Conservation (phyloP, 2,797 vertebrate species). For the Carapus acus region DNA sequence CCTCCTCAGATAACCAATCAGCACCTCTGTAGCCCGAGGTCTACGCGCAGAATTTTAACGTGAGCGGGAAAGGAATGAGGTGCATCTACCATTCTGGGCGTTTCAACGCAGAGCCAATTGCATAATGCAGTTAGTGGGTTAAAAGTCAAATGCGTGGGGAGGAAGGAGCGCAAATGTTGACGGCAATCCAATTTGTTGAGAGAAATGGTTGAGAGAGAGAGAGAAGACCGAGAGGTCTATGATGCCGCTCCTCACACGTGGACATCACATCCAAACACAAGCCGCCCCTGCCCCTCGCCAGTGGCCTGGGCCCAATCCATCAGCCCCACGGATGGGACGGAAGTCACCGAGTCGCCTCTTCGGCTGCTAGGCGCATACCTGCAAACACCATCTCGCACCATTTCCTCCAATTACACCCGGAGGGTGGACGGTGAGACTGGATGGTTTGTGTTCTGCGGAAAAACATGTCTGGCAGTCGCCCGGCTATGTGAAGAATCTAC, state of each 20-base stretch:
- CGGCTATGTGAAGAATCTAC: constrained; percentile 62
- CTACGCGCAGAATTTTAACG: constrained; percentile 20
- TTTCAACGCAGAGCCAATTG: too few relatives aligned
- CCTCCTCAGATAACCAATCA: constrained; percentile 32
- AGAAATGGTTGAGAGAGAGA: not conserved
- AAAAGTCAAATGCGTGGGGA: too few relatives aligned
- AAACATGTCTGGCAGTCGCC: constrained; percentile 28
- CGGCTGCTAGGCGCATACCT: constrained; percentile 27
- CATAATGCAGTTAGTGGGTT: too few relatives aligned
- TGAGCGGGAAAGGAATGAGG: not conserved
- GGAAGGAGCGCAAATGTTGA: too few relatives aligned
- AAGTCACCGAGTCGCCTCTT: constrained; percentile 5
- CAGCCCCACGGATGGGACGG: constrained; percentile 17
- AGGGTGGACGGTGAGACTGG: constrained; percentile 13
- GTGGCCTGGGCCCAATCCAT: constrained; percentile 39
- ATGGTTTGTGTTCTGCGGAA: constrained; percentile 48
- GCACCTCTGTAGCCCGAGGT: constrained; percentile 14
- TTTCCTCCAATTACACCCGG: not conserved
- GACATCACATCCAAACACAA: constrained; percentile 42
- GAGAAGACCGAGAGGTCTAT: constrained; percentile 22
- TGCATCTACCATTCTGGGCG: constrained; percentile 7
- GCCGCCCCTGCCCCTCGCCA: constrained; percentile 37
- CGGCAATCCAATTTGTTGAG: too few relatives aligned
- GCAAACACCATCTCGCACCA: constrained; percentile 12
- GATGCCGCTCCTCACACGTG: constrained; percentile 55